A percentile compares a stretch with the other conserved stretches of the same genome.
phyloP scores from a whole-genome alignment of 2,113 vertebrate species.

The Gallinago paraguaiae region DNA sequence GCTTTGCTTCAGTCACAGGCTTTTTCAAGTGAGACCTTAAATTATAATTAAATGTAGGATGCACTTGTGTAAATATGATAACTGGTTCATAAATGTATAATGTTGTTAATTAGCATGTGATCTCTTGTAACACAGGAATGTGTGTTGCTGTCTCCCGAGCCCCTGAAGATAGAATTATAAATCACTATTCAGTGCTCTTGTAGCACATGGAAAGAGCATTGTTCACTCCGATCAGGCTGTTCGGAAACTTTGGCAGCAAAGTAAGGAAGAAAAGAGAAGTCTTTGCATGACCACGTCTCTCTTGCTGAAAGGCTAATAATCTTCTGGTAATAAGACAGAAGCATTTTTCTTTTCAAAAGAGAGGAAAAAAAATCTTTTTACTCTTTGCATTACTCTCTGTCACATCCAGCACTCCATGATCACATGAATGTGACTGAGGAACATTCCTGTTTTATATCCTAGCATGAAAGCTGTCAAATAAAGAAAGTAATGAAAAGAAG shows the following conservation, averaged over 20 bases:
- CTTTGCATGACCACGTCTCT: not conserved
- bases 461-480: not conserved
- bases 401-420: not conserved
- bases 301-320: not conserved
- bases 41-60: conserved; percentile 58
- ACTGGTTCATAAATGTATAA: conserved; percentile 63
- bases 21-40: conserved; percentile 47
- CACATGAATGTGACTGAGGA: not conserved
- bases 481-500: not conserved
- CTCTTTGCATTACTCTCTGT: not conserved
- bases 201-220: not conserved
- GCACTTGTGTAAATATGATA: conserved; percentile 58
- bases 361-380: not conserved
- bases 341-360: not conserved
- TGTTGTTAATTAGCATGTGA: conserved; percentile 51
- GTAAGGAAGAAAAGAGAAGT: not conserved
- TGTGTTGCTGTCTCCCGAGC: not conserved
- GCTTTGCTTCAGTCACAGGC: conserved; percentile 22
- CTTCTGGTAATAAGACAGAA: not conserved
- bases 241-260: not conserved
- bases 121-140: conserved; percentile 3
- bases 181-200: not conserved
- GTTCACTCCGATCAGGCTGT: not conserved
- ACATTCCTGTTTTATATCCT: not conserved
- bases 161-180: not conserved